Evolutionary conservation across 2,797 vertebrate species (phyloP).

Genomic region (Psittacula derbiana): DNA sequence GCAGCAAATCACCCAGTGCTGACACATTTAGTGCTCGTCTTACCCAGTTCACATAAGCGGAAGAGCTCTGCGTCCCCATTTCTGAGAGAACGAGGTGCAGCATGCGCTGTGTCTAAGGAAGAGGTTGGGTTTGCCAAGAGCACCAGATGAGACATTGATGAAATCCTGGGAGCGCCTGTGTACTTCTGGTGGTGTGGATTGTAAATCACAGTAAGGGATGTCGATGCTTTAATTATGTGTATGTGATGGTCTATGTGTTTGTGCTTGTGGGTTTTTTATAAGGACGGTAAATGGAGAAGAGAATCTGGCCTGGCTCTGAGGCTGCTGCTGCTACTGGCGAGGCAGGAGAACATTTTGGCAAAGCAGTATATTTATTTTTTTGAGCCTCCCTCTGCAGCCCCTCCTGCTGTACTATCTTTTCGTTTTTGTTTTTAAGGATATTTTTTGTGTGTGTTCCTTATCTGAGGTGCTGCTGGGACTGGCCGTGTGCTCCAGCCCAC

Average conservation of each 20-base stretch:
- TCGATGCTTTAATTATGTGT: slow-evolving; percentile 69
- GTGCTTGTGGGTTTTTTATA: slow-evolving; percentile 64
- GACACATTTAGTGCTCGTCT: slow-evolving; percentile 45
- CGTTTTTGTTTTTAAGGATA: not conserved
- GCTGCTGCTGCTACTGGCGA: slow-evolving; percentile 52
- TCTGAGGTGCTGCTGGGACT: slow-evolving; percentile 63
- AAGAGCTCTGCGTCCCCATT: slow-evolving; percentile 43
- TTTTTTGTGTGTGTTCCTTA: slow-evolving; percentile 48
- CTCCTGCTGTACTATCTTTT: slow-evolving; percentile 40
- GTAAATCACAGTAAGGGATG: slow-evolving; percentile 62
- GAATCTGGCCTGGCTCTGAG: slow-evolving; percentile 51
- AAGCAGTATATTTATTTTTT: slow-evolving; percentile 47
- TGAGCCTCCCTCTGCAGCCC: slow-evolving; percentile 10
- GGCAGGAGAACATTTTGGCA: slow-evolving; percentile 56
- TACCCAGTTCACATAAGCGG: slow-evolving; percentile 42
- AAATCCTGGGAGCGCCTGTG: slow-evolving; percentile 57
- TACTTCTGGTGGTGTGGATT: slow-evolving; percentile 50
- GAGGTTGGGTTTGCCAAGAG: slow-evolving; percentile 62
- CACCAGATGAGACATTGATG: slow-evolving; percentile 60
- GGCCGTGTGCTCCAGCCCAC: slow-evolving; percentile 40
- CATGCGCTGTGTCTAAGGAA: slow-evolving; percentile 40
- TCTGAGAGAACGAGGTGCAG: slow-evolving; percentile 44
- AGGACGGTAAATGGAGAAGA: slow-evolving; percentile 32
- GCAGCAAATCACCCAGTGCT: slow-evolving; percentile 47
- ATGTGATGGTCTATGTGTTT: slow-evolving; percentile 60